Base-by-base conservation (phyloP, 2,888 invertebrate species). In the Drosophila diplacantha region DNA sequence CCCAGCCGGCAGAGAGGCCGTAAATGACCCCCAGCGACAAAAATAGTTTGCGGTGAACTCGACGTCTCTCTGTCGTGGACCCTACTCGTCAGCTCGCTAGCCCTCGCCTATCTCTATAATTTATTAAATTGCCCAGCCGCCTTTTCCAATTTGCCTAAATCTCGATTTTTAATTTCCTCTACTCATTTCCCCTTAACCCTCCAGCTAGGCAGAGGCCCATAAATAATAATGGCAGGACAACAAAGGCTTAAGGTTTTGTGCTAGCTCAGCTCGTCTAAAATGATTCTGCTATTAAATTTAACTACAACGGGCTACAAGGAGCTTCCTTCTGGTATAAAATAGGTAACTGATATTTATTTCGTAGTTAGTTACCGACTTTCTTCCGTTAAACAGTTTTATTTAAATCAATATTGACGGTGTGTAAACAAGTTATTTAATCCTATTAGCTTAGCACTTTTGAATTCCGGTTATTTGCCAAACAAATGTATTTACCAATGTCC, bases 41-140 rank as follows among this genome's bases (percentile, higher is more conserved):
- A 56, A 65, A 65, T 56, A 56, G 49, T 62, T 64, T 62, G 59
- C 51, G 50, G 50, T 34, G 31, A 51, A 59, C 51, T 58, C 46
- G 32, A 32, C 55, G 43, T 24, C 37, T 37, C 37, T 26, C 29
- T 35, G 52, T 20, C 46, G 8, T 16, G 22, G 7, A 18, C 11
- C 3, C 31, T 9, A 2, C 44, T 20, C 14, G 38, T 22, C 38
- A 31, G 22, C 20, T 31, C 24, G 31, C 18, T 31, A 14, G 20
- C 24, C 35, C 35, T n/a, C 41, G 29, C 41, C 43, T 59, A 43
- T 6, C 31, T 31, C 44, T 16, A 44, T 61, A 37, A 43, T 59
- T 61, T 61, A 61, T 59, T 61, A 43, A 61, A 59, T 31, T 43
- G 26, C 18, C 24, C 37, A 46, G 31, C 44, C 9, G 44, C 31